Conservation (phyloP, 1,140 invertebrate species). For the Heliconius melpomene region DNA sequence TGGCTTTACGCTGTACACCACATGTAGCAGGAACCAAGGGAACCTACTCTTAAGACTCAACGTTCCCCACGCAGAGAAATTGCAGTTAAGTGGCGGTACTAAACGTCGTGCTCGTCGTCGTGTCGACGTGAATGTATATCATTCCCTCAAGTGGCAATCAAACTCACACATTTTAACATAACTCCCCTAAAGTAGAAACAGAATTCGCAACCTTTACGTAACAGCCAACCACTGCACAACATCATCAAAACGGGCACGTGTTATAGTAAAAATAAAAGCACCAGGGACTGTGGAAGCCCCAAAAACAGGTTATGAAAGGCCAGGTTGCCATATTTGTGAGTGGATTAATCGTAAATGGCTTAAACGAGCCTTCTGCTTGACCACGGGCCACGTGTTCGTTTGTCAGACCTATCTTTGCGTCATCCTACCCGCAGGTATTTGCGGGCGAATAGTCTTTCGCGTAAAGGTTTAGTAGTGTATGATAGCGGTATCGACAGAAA, state of each 20-base stretch:
- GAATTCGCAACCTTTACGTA: neutral
- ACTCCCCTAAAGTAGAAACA: neutral
- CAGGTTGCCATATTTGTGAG: conserved; percentile 77
- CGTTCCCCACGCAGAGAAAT: too few relatives aligned
- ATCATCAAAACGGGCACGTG: conserved; percentile 43
- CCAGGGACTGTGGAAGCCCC: conserved; percentile 71
- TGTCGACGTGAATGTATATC: neutral
- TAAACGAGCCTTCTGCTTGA: conserved; percentile 73
- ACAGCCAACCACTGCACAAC: neutral
- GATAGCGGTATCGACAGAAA: neutral
- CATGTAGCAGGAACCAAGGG: too few relatives aligned
- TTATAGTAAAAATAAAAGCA: conserved; percentile 46
- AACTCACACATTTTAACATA: too few relatives aligned
- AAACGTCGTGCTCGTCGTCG: too few relatives aligned
- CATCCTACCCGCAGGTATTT: conserved; percentile 44
- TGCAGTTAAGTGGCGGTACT: too few relatives aligned
- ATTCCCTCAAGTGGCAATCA: too few relatives aligned
- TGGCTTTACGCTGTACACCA: too few relatives aligned
- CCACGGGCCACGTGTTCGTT: conserved; percentile 66
- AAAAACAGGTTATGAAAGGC: conserved; percentile 79
- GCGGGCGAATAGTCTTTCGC: neutral
- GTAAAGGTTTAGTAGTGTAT: neutral
- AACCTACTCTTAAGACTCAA: too few relatives aligned
- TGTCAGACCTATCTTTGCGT: conserved; percentile 59
- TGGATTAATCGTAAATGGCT: conserved; percentile 79